Percentiles rank a stretch among this genome's conserved stretches.
phyloP scores from a whole-genome alignment of 1,140 invertebrate species.

The Drosophila kikkawai region DNA sequence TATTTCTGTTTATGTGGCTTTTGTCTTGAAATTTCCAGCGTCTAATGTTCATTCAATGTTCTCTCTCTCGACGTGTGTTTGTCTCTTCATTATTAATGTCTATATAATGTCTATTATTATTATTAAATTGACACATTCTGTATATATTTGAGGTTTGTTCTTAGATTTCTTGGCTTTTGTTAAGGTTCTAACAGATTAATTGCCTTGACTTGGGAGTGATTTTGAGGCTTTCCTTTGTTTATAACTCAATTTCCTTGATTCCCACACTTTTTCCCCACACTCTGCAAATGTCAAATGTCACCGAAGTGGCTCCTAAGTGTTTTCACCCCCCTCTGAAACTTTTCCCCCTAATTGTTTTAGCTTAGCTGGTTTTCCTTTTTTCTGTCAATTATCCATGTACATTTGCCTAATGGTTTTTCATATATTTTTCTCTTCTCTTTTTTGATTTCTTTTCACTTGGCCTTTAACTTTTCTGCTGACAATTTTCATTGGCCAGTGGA shows the following conservation, averaged over 20 bases:
- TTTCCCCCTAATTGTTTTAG: slow-evolving; percentile 30
- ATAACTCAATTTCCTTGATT: slow-evolving; percentile 18
- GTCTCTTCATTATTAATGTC: slow-evolving; percentile 49
- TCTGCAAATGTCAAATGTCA: slow-evolving; percentile 29
- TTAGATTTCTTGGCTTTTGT: slow-evolving; percentile 40
- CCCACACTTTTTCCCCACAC: slow-evolving; percentile 13
- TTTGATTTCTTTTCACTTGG: slow-evolving; percentile 14
- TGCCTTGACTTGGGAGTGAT: slow-evolving; percentile 21
- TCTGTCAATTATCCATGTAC: slow-evolving; percentile 44
- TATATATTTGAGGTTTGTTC: slow-evolving; percentile 44
- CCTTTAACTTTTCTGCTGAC: slow-evolving; percentile 20
- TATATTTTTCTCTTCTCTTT: slow-evolving; percentile 28
- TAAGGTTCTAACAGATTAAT: slow-evolving; percentile 31
- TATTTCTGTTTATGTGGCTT: neutral
- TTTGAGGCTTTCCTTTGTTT: slow-evolving; percentile 7
- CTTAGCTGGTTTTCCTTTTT: slow-evolving; percentile 18
- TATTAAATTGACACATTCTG: slow-evolving; percentile 57
- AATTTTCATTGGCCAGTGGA: slow-evolving; percentile 24
- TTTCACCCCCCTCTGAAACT: slow-evolving; percentile 6
- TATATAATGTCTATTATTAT: too few relatives aligned
- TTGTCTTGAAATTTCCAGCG: slow-evolving; percentile 16
- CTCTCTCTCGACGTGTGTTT: neutral
- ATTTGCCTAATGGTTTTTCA: slow-evolving; percentile 52
- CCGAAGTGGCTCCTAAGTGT: slow-evolving; percentile 34
- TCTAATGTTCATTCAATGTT: slow-evolving; percentile 33